Base-by-base conservation (phyloP, 2,113 vertebrate species). In the Panthera uncia region DNA sequence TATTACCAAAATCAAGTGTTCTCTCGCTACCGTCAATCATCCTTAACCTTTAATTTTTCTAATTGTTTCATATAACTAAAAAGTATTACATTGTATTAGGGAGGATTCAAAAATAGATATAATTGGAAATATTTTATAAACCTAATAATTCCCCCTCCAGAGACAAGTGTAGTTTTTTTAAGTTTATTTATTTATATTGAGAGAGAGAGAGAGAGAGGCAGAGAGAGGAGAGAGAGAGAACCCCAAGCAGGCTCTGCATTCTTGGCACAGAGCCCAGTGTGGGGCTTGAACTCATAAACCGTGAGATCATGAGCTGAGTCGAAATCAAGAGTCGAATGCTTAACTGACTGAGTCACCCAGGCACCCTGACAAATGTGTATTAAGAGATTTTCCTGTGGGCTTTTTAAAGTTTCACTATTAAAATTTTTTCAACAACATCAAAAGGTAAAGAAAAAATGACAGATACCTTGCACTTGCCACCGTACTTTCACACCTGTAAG, bases 391-490 rank as follows among this genome's bases (percentile, higher is more conserved):
- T 23, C 61, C 85, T 94, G 50, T 31, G 10, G 31, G 14, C 36
- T 45, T 94, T 71, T 79, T 15, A 52, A 96, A 78, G 31, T 81
- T 71, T 94, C 79, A 79, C 83, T 88, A 92, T 57, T 84, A 25
- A 88, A 82, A 19, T 0, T 12, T 92, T 85, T 80, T 57, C 78
- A 74, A 89, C 50, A 33, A 33, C 8, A 71, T 5, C 78, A 61
- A 38, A 52, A 38, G 48, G 12, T 33, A 65, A 83, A 89, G 50
- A 65, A 94, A 83, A 31, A 18, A 12, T 57, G 48, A 57, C 19
- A 94, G 65, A 74, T 33, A 55, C 31, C 27, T 84, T 48, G 19
- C 7, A 31, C 13, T 4, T 52, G 23, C 19, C 52, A 38, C 31
- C 16, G 1, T 69, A 61, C 80, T 95, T 96, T 89, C 48, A 79